Percentiles rank a stretch among this genome's conserved stretches.
phyloP scores from a whole-genome alignment of 2,797 vertebrate genomes.

The Oreochromis mossambicus region DNA sequence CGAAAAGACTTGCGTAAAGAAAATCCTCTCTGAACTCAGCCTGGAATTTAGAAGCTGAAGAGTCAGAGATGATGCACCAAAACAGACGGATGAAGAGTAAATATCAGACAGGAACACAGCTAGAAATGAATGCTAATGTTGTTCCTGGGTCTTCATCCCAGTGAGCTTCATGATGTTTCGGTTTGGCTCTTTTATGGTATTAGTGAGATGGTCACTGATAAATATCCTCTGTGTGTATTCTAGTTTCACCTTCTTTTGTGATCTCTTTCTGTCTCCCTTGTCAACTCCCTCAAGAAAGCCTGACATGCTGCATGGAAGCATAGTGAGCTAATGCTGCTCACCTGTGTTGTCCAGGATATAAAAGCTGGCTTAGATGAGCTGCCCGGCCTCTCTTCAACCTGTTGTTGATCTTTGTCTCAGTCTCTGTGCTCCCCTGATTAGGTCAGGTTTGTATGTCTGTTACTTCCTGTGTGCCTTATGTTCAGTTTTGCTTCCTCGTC shows the following conservation, averaged over 20 bases:
- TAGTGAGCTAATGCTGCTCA: accelerated
- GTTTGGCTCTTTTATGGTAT: not conserved
- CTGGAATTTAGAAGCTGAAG: not conserved
- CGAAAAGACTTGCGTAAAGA: not conserved
- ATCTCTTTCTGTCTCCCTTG: not conserved
- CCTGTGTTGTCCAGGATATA: not conserved
- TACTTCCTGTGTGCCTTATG: not conserved
- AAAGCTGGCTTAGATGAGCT: not conserved
- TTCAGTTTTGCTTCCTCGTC: not conserved
- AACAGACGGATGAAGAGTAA: not conserved
- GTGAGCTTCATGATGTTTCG: not conserved
- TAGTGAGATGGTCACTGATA: not conserved
- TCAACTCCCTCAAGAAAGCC: not conserved
- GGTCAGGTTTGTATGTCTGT: not conserved
- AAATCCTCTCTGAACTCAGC: not conserved
- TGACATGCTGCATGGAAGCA: not conserved
- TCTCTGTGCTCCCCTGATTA: not conserved
- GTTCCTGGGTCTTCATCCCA: not conserved
- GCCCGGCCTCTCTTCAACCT: not conserved
- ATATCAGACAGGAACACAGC: not conserved
- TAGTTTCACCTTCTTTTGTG: not conserved
- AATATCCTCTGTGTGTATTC: accelerated
- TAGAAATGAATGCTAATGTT: not conserved
- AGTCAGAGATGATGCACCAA: not conserved
- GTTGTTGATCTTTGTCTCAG: not conserved